Evolutionary conservation across 2,888 invertebrate species (phyloP), one percentile per base, ranked within the genome.

Genomic region (Epirrhoe tristata): DNA sequence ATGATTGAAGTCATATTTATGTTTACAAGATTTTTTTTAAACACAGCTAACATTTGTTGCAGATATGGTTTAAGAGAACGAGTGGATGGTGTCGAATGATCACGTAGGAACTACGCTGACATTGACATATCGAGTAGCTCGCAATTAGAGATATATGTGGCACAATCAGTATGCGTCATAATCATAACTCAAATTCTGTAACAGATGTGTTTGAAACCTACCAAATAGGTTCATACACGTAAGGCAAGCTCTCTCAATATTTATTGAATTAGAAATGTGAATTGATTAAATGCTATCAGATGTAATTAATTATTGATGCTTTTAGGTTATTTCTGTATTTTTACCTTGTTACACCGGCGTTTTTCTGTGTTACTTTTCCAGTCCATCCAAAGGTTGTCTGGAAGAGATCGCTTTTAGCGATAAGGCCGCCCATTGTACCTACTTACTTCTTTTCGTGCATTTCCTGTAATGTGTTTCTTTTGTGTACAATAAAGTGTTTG

Each of bases 51-150:
- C 6, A 39, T 39, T 5, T 24, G 8, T 12, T 24, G 51, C 51
- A 6, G 10, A 52, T 56, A 14, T 46, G 53, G 53, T 24, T 53
- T 57, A 58, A 52, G 63, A 58, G 63, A 34, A 43, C 14, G n/a
- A 52, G 24, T 31, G 50, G 32, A 8, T 51, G 60, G 63, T 62
- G 51, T 63, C 67, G 17, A 67, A 64, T 66, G 57, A 60, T 54
- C 70, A 52, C 54, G 12, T 58, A 70, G 59, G 70, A 70, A 34
- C 31, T 1, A 57, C 46, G 10, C 17, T 63, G 72, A 66, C 70
- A 57, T 64, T 67, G 70, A 72, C 57, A 54, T 63, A 56, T 66
- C 67, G 52, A 55, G 57, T 63, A 59, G 48, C 66, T 54, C n/a
- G 63, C 67, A 67, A 70, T 66, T 43, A 67, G 16, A 16, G 48